Evolutionary conservation across 2,797 vertebrate genomes (phyloP), one percentile per base, ranked within the genome.

Genomic region (Telmatherina bonti): DNA sequence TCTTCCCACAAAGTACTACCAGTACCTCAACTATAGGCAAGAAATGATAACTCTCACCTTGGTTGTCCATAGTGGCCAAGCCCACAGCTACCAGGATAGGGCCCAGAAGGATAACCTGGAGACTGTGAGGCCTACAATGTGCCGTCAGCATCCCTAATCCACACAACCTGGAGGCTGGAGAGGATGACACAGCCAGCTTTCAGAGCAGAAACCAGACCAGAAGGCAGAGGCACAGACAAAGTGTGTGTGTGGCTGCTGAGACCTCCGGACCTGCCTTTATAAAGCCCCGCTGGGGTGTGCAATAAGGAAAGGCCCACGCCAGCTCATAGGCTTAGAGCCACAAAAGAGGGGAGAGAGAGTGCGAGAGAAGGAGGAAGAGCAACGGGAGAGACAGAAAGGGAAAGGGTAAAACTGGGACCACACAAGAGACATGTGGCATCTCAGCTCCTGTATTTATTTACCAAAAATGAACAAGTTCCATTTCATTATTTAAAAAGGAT

Each of bases 261-360:
- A 93, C 88, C 93, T 93, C 81, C 74, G 67, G 91, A 80, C 85
- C 91, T 85, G 87, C 92, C 91, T 94, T 94, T 94, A 93, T 91
- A 92, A 93, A 94, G 91, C 87, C 88, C 90, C 64, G 64, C 89
- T 91, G 91, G 70, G 91, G 90, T 93, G 93, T 93, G 91, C 88
- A 90, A 88, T 81, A 83, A 90, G 89, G 81, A 90, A 89, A 82
- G 89, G 89, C 92, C 89, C 76, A 76, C 69, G 79, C 87, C 87
- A 93, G 91, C 93, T 92, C 93, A 94, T 92, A 93, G 93, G 93
- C 93, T 93, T 67, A 88, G 62, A 86, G 85, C 85, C 88, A 83
- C 86, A 87, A 86, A 86, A 86, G 69, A 76, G 78, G 74, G 85
- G 74, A 81, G 79, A 85, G 81, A 84, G 76, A 83, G 71, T 81